phyloP scores from a whole-genome alignment of 2,888 invertebrate genomes.

The Carterocephalus palaemon region DNA sequence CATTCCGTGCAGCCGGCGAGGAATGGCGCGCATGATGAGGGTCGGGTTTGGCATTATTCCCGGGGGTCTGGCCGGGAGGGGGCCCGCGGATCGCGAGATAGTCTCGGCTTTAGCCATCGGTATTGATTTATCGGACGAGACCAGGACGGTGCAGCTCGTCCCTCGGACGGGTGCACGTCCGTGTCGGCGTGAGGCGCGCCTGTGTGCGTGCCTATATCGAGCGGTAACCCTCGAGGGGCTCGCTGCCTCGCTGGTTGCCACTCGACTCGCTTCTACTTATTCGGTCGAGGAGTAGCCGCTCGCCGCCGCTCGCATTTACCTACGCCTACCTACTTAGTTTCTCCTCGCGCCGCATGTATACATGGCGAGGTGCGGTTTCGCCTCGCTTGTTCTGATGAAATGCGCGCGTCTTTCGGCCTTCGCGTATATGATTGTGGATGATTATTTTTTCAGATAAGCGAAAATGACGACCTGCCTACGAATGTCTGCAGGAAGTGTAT shows the following conservation, averaged over 20 bases:
- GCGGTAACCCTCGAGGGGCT: constrained; percentile 77
- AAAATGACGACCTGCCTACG: constrained; percentile 81
- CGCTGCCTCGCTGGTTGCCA: constrained; percentile 68
- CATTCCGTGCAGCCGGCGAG: constrained; percentile 73
- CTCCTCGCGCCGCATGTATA: constrained; percentile 68
- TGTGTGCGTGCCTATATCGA: constrained; percentile 72
- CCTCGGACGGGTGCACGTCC: constrained; percentile 67
- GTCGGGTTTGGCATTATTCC: constrained; percentile 69
- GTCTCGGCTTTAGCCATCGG: constrained; percentile 63
- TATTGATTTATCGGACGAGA: constrained; percentile 77
- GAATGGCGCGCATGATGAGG: constrained; percentile 70
- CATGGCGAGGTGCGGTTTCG: constrained; percentile 68
- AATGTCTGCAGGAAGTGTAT: constrained; percentile 82
- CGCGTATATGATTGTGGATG: constrained; percentile 65
- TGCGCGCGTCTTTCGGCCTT: constrained; percentile 64
- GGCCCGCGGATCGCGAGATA: constrained; percentile 59
- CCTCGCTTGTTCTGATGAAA: constrained; percentile 70
- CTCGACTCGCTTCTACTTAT: constrained; percentile 77
- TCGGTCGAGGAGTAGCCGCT: constrained; percentile 73
- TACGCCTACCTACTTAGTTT: constrained; percentile 77
- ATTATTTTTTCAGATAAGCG: constrained; percentile 79
- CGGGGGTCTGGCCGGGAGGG: constrained; percentile 70
- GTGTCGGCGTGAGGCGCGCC: constrained; percentile 70
- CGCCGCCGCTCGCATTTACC: constrained; percentile 64
- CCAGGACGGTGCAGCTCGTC: constrained; percentile 72